A percentile compares a stretch with the other conserved stretches of the same genome.
phyloP scores from a whole-genome alignment of 2,797 vertebrate genomes.

The Lepus oiostolus region DNA sequence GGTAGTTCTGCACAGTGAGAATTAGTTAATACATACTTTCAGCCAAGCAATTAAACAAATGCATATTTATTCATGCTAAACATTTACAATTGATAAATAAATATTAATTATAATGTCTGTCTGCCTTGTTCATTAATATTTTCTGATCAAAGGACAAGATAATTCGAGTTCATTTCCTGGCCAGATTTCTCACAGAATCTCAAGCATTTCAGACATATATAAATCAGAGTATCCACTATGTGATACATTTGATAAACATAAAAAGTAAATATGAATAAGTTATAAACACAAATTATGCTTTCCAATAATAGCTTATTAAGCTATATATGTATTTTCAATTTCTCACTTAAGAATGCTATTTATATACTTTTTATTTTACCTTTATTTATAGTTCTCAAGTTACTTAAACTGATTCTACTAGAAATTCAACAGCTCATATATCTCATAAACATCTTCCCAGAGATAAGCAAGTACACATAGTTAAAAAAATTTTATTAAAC shows the following conservation, averaged over 20 bases:
- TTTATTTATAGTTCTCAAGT: neutral
- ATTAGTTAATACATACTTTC: neutral
- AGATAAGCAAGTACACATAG: conserved; percentile 28
- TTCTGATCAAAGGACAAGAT: neutral
- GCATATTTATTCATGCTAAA: neutral
- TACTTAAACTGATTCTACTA: neutral
- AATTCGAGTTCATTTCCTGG: neutral
- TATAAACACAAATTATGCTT: neutral
- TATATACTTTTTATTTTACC: neutral
- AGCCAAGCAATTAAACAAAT: neutral
- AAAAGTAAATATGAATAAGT: neutral
- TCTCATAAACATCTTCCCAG: conserved; percentile 41
- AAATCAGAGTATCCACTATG: neutral
- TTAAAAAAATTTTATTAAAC: conserved; percentile 49
- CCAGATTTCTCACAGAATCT: neutral
- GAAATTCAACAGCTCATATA: neutral
- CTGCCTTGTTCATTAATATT: neutral
- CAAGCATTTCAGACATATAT: neutral
- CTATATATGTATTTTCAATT: conserved; percentile 3
- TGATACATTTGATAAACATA: neutral
- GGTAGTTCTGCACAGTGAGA: neutral
- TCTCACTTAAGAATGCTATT: neutral
- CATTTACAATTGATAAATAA: neutral
- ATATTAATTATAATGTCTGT: neutral
- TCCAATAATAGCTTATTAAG: neutral